Evolutionary conservation across 2,888 invertebrate genomes (phyloP), one percentile per base, ranked within the genome.

Genomic region (Phaonia tiefii): DNA sequence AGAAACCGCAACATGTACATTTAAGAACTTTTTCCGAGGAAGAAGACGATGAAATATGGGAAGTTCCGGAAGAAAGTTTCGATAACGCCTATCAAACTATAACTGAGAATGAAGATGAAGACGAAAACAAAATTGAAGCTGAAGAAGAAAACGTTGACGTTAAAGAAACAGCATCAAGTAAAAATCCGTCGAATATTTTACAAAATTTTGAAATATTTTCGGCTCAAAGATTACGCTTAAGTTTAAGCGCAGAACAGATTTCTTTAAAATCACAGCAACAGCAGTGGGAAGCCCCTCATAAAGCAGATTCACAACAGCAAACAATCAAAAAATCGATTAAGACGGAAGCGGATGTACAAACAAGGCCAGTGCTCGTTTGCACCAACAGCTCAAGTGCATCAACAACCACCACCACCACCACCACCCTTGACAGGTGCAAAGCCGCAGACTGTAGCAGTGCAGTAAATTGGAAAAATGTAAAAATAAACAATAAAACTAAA

Each of bases 201-300:
- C 20, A 31, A 25, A 31, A 66, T 63, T 54, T 56, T 2, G 22
- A 46, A 49, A 60, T 11, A 37, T 51, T 58, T 39, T 75, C 84
- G 86, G 31, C 74, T 78, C 17, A 66, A 44, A 54, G 42, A 11
- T 31, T 80, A 10, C 76, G 65, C 42, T 26, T 89, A 2, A 84
- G 84, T 44, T 79, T 89, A 46, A 87, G 83, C 71, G 69, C 83
- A 1, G 85, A 86, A 15, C 86, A 89, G 84, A 88, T 89, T 31
- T 81, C 84, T 13, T 66, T 89, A 15, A 86, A 86, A 42, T 83
- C 79, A 60, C 69, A 51, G 71, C 70, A 56, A 31, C 46, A 77
- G 26, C 76, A 71, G 66, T 42, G 20, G 20, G 65, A 71, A 71
- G 58, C 66, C 66, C 44, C 15, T 15, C 26, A 25, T 31, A 69